These are phyloP conservation scores for Spilogale gracilis DNA, from an alignment of 2,113 vertebrate species.

Conservation along the genomic window DNA sequence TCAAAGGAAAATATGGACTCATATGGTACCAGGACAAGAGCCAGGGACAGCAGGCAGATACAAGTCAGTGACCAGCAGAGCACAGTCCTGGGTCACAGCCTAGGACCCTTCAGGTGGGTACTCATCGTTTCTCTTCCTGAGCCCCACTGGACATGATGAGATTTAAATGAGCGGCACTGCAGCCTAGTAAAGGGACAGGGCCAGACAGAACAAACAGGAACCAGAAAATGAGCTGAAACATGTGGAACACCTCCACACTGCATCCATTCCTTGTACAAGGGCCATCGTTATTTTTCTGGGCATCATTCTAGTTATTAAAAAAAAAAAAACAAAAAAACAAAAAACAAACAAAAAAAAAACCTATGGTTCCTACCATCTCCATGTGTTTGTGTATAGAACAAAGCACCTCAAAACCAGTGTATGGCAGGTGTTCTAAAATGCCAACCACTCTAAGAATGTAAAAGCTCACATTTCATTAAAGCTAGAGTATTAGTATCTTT, in stretches of 20 bases:
- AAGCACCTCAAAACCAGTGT: neutral
- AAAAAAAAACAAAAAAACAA: neutral
- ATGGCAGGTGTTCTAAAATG: neutral
- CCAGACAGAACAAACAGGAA: neutral
- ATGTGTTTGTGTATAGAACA: neutral
- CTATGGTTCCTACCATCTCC: neutral
- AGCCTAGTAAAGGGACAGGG: neutral
- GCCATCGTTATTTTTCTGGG: neutral
- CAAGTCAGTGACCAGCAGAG: neutral
- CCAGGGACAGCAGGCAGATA: neutral
- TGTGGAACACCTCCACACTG: neutral
- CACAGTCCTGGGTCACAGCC: neutral
- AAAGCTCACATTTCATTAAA: neutral
- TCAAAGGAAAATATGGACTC: neutral
- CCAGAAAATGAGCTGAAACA: neutral
- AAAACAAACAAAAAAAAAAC: neutral
- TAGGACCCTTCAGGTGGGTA: no score
- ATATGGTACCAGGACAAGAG: neutral
- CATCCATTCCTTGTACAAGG: neutral
- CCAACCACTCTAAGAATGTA: neutral
- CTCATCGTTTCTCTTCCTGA: neutral
- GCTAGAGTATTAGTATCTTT: constrained; percentile 14
- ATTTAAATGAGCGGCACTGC: neutral
- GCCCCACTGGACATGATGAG: neutral
- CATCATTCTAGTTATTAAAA: neutral